A percentile compares a stretch with the other conserved stretches of the same genome.
Evolutionary conservation across 2,797 vertebrate genomes (phyloP).

Genomic region (Tamandua tetradactyla): DNA sequence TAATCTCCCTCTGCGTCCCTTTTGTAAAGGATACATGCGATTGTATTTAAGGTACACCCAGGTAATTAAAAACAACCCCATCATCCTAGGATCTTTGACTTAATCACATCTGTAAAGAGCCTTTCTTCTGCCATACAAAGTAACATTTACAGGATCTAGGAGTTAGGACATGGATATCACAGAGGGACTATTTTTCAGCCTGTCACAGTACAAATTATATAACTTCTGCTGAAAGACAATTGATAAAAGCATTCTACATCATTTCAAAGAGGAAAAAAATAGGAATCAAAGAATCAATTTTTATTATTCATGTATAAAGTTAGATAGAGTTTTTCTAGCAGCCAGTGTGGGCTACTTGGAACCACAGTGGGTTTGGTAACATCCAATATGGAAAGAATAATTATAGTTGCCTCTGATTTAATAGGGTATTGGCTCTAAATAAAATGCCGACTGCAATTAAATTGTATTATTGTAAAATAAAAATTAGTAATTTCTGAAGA

Average conservation of each 20-base stretch:
- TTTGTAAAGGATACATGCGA: background rate
- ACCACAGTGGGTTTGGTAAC: conserved; percentile 30
- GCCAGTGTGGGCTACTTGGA: conserved; percentile 47
- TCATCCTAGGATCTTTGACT: background rate
- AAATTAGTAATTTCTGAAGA: background rate
- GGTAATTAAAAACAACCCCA: background rate
- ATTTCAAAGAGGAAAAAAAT: conserved; percentile 12
- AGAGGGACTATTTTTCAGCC: background rate
- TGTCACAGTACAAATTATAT: background rate
- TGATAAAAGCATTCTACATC: background rate
- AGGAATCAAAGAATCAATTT: background rate
- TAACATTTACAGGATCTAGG: background rate
- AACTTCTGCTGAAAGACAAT: background rate
- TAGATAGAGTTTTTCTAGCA: conserved; percentile 39
- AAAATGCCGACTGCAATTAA: conserved; percentile 50
- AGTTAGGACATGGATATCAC: background rate
- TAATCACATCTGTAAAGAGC: background rate
- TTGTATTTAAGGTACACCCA: background rate
- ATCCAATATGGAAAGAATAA: conserved; percentile 44
- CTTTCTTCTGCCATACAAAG: background rate
- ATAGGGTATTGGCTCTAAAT: conserved; percentile 3
- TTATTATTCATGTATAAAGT: background rate
- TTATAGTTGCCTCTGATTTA: conserved; percentile 36
- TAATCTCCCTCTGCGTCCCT: background rate
- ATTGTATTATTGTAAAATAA: background rate